phyloP scores from a whole-genome alignment of 2,888 invertebrate species.

The Rotaria socialis region DNA sequence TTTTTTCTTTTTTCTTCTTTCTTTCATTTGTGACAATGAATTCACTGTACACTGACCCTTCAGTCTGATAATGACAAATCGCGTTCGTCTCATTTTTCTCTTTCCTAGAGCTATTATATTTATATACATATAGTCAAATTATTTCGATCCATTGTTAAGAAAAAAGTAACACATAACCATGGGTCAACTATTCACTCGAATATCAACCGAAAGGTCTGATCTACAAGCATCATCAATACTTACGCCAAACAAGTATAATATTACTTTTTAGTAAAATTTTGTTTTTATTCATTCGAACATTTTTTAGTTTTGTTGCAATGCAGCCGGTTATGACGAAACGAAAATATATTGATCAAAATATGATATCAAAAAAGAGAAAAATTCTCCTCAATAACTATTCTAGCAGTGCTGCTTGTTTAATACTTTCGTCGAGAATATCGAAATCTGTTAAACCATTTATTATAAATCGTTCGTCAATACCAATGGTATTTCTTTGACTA shows the following conservation, averaged over 20 bases:
- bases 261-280: not conserved
- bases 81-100: not conserved
- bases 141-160: not conserved
- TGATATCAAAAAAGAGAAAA: not conserved
- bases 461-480: not conserved
- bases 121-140: not conserved
- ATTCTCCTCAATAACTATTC: not conserved
- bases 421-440: not conserved
- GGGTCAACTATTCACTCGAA: conserved; percentile 13
- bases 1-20: not conserved
- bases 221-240: not conserved
- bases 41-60: not conserved
- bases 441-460: not conserved
- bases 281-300: not conserved
- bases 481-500: not conserved
- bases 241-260: not conserved
- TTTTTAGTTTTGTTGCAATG: not conserved
- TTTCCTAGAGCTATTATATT: not conserved
- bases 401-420: too few species aligned
- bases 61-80: conserved; percentile 16
- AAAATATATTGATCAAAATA: not conserved
- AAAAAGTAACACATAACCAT: not conserved
- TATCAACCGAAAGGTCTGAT: not conserved
- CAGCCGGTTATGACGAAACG: not conserved
- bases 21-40: not conserved